phyloP scores from a whole-genome alignment of 1,140 invertebrate genomes.

The Papilio xuthus region DNA sequence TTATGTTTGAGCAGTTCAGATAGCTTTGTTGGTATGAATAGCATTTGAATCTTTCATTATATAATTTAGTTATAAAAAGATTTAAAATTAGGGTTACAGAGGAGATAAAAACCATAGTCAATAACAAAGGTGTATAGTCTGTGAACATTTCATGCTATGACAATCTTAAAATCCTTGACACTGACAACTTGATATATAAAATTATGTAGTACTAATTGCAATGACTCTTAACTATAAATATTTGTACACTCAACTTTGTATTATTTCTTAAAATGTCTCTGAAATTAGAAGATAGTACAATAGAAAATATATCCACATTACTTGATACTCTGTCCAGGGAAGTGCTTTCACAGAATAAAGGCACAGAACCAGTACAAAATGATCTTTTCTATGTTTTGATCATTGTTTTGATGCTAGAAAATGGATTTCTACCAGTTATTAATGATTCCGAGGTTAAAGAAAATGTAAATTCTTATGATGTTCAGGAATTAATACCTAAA shows the following conservation, averaged over 20 bases:
- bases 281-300: constrained; percentile 61
- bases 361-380: constrained; percentile 56
- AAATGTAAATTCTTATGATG: constrained; percentile 42
- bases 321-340: constrained; percentile 55
- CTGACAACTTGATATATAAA: constrained; percentile 37
- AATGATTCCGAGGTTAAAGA: constrained; percentile 44
- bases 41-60: no score
- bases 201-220: constrained; percentile 13
- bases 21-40: no score
- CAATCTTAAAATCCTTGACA: constrained; percentile 13
- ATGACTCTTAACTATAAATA: constrained; percentile 12
- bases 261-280: constrained; percentile 53
- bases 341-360: constrained; percentile 46
- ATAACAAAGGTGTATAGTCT: not conserved
- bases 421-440: constrained; percentile 58
- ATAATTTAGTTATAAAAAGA: no score
- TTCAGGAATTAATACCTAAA: constrained; percentile 50
- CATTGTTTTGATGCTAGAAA: constrained; percentile 63
- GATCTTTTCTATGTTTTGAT: constrained; percentile 65
- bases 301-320: constrained; percentile 53
- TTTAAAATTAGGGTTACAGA: no score
- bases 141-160: not conserved
- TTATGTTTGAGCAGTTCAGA: no score
- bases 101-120: constrained; percentile 5
- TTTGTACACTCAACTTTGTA: not conserved